Base-by-base conservation (phyloP, 2,113 vertebrate species). In the Scartelaos histophorus region DNA sequence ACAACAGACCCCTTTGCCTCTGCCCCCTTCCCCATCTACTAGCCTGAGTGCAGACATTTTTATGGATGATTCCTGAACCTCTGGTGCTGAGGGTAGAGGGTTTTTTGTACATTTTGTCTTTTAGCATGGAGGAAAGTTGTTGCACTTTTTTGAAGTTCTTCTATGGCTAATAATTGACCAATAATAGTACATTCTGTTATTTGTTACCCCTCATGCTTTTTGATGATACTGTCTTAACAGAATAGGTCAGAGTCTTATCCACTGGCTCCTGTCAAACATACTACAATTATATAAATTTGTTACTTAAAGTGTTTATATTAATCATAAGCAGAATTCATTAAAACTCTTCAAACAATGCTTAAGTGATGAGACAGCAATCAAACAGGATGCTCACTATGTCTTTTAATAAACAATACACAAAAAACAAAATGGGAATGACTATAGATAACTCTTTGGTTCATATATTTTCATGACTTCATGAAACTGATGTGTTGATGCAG, bases 281-380 rank as follows among this genome's bases (percentile, higher is more conserved):
- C 95, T 96, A 77, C 47, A 46, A 10, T 11, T 72, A 80, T 35
- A 68, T 11, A 82, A 58, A 45, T 12, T 16, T 25, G 22, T 61
- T 13, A 61, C 22, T 34, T n/a, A 24, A 61, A 61, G 29, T 56
- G 53, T 1, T 6, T 9, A 38, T 38, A 38, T 38, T 38, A 10
- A 38, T 38, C 38, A 38, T 6, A 38, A 38, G 38, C 38, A 38
- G 38, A 43, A 43, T 43, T 43, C 10, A 7, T 43, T 43, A 96
- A 80, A 95, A 94, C 82, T 95, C 95, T 83, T 96, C 95, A 60
- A 95, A 96, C 66, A 95, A 91, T 12, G 95, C 94, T 13, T 95
- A 96, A 73, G 95, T 94, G 22, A 96, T 95, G 74, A 96, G 83
- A 69, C 95, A 96, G 67, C 95, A 95, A 79, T 96, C 95, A 56